Percentiles rank a stretch among this genome's conserved stretches.
Evolutionary conservation across 2,113 vertebrate genomes (phyloP).

Genomic region (Gopherus evgoodei): DNA sequence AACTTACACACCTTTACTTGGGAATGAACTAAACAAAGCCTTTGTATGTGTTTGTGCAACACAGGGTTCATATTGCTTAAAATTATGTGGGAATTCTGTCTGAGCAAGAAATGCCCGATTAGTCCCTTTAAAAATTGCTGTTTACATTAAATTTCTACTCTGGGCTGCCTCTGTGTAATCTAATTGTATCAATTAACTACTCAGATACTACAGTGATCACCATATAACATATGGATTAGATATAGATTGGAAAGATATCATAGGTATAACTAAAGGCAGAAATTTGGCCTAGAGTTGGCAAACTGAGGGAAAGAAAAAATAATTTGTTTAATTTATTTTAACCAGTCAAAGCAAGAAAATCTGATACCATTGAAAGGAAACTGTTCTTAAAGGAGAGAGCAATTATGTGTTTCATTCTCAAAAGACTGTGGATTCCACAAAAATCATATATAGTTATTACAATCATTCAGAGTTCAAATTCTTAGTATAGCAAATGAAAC

Average conservation of each 20-base stretch:
- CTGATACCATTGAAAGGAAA: constrained; percentile 69
- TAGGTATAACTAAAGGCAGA: constrained; percentile 4
- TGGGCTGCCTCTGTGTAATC: not conserved
- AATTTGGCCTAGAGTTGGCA: constrained; percentile 64
- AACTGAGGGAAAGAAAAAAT: constrained; percentile 61
- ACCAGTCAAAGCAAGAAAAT: constrained; percentile 73
- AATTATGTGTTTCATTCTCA: constrained; percentile 74
- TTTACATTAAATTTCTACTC: constrained; percentile 1
- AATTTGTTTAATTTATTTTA: constrained; percentile 77
- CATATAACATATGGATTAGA: constrained; percentile 4
- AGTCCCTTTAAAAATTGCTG: constrained; percentile 28
- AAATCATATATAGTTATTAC: constrained; percentile 71
- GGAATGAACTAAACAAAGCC: not conserved
- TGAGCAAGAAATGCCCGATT: not conserved
- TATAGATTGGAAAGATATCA: not conserved
- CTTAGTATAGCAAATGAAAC: constrained; percentile 70
- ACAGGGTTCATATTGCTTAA: not conserved
- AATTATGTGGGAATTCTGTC: not conserved
- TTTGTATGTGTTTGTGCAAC: not conserved
- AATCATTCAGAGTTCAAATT: constrained; percentile 81
- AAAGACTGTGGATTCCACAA: constrained; percentile 76
- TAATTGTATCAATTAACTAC: not conserved
- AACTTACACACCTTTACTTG: not conserved
- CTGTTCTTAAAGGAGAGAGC: constrained; percentile 74
- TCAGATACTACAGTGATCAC: not conserved